Evolutionary conservation across 2,888 invertebrate genomes (phyloP), one percentile per base, ranked within the genome.

Genomic region (Temnothorax ravouxi): DNA sequence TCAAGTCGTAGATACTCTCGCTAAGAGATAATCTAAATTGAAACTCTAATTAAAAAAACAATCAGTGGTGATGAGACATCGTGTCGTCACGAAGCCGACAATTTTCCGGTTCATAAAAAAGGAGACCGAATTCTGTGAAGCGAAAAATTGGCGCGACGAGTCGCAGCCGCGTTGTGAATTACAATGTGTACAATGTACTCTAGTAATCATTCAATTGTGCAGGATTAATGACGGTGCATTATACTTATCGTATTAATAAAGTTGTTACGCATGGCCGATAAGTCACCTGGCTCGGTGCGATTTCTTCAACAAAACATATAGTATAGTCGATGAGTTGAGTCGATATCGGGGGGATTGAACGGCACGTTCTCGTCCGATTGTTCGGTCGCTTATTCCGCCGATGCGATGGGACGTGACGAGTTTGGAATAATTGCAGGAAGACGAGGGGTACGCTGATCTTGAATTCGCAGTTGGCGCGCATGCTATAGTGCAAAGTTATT

Each of bases 31-130:
- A 13, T 44, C 34, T 41, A 34, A 47, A 71, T 59, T 71, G 21
- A 69, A 47, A 29, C 21, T 71, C 34, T 15, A 54, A 15, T 13
- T 56, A 13, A 69, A 59, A 47, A 18, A 54, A 59, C 59, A 66
- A 69, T 29, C 34, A 47, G 56, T 0, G 52, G 6, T 38, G 44
- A 44, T 50, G 41, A 59, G 25, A 66, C 38, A 52, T 18, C 21
- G 25, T 6, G n/a, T 41, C 6, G 11, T 25, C n/a, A 9, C 18
- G 18, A 18, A 34, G 29, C 15, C 29, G n/a, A 18, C 47, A 61
- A 79, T 79, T 71, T 79, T 71, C 47, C 59, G 47, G 59, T 61
- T 79, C 59, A 47, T 79, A 79, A 69, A 79, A 79, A 79, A 59
- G 47, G 47, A 71, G 38, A 71, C 47, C 44, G 47, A 71, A 71